A percentile compares a stretch with the other conserved stretches of the same genome.
Evolutionary conservation across 2,888 invertebrate genomes (phyloP).

Genomic region (Steinernema scapterisci): DNA sequence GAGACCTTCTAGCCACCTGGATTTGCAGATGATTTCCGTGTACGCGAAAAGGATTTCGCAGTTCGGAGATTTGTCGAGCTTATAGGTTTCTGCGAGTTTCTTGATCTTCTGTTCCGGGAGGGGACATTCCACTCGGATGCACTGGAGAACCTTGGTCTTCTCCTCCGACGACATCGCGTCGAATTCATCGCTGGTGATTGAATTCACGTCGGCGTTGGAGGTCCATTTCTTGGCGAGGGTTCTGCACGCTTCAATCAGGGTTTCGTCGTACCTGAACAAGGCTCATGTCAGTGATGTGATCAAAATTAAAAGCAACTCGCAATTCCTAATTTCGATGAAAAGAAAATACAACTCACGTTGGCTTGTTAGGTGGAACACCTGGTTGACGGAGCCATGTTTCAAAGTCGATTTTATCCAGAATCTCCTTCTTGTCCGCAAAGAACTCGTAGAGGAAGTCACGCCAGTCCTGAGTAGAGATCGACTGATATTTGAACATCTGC

Average conservation of each 20-base stretch:
- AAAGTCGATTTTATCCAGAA: slow-evolving; percentile 71
- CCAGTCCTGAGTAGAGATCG: slow-evolving; percentile 83
- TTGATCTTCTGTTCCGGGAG: slow-evolving; percentile 70
- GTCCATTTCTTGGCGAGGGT: slow-evolving; percentile 74
- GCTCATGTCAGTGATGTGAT: too few relatives aligned
- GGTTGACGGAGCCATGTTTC: slow-evolving; percentile 42
- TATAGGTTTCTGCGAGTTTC: slow-evolving; percentile 75
- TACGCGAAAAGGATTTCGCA: slow-evolving; percentile 77
- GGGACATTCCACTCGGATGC: slow-evolving; percentile 36
- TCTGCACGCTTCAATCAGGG: slow-evolving; percentile 75
- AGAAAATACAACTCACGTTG: slow-evolving; percentile 74
- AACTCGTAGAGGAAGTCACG: slow-evolving; percentile 80
- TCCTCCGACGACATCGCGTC: slow-evolving; percentile 39
- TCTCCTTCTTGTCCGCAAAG: slow-evolving; percentile 70
- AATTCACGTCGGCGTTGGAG: slow-evolving; percentile 63
- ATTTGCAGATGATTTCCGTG: slow-evolving; percentile 72
- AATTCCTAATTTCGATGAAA: slow-evolving; percentile 4
- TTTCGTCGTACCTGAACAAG: slow-evolving; percentile 75
- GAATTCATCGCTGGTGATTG: slow-evolving; percentile 63
- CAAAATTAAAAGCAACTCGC: too few relatives aligned
- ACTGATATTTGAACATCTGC: slow-evolving; percentile 79
- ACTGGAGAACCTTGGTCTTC: slow-evolving; percentile 46
- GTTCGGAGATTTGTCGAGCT: slow-evolving; percentile 76
- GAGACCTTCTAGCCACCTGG: slow-evolving; percentile 76
- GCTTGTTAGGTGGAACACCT: slow-evolving; percentile 88